Evolutionary conservation across 2,113 vertebrate genomes (phyloP).

Genomic region (Marmota monax): DNA sequence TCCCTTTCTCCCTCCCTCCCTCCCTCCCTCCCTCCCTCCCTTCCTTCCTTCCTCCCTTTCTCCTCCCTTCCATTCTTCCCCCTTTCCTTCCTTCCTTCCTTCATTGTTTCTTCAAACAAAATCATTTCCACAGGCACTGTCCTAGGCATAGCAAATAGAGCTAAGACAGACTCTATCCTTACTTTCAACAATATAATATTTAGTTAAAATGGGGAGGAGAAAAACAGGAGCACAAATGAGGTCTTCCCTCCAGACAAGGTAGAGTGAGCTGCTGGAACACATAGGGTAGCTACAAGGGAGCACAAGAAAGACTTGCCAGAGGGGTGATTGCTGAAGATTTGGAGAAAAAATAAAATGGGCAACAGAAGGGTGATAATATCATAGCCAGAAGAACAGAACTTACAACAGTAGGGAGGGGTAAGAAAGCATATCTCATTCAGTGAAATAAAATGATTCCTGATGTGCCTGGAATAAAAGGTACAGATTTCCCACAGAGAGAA

Average conservation of each 20-base stretch:
- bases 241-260: neutral
- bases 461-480: neutral
- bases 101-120: neutral
- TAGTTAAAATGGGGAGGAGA: neutral
- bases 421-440: neutral
- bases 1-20: neutral
- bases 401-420: neutral
- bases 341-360: neutral
- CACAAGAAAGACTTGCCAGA: neutral
- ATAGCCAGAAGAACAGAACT: fast-evolving
- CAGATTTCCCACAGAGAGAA: neutral
- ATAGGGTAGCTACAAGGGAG: neutral
- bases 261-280: neutral
- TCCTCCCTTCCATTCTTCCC: no score
- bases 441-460: neutral
- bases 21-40: fast-evolving
- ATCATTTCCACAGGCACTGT: neutral
- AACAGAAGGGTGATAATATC: neutral
- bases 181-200: neutral
- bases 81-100: neutral
- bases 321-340: neutral
- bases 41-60: neutral
- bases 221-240: neutral
- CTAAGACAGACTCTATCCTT: neutral
- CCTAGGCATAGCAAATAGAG: neutral